A percentile compares a stretch with the other conserved stretches of the same genome.
These are phyloP conservation scores for Lasioglossum vierecki DNA, from an alignment of 2,888 invertebrate genomes.

Conservation along the genomic window DNA sequence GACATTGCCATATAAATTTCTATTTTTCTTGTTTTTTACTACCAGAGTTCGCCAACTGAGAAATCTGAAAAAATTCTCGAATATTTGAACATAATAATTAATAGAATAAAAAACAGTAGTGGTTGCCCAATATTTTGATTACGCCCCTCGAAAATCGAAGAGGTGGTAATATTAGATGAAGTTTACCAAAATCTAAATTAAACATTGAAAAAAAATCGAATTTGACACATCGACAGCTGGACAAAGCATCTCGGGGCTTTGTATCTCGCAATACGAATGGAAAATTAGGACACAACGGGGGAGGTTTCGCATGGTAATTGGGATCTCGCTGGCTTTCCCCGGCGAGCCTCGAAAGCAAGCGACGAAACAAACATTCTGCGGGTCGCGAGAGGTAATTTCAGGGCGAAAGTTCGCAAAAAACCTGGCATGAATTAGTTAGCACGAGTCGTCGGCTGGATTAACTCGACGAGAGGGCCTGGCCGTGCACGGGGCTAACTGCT, in stretches of 20 bases:
- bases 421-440: constrained; percentile 66
- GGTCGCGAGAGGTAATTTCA: constrained; percentile 55
- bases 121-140: no score
- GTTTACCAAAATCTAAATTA: no score
- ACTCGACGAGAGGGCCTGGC: constrained; percentile 57
- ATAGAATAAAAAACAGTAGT: no score
- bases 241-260: background rate
- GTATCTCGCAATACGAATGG: background rate
- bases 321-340: constrained; percentile 55
- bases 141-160: no score
- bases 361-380: constrained; percentile 57
- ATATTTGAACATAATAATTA: background rate
- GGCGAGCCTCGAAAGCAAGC: constrained; percentile 14
- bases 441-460: constrained; percentile 63
- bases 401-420: constrained; percentile 64
- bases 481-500: constrained; percentile 51
- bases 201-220: background rate
- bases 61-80: background rate
- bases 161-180: no score
- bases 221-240: background rate
- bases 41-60: no score
- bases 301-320: constrained; percentile 20
- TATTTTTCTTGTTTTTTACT: no score
- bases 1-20: no score
- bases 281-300: background rate